Conservation (phyloP, 1,140 invertebrate genomes). For the Drosophila sproati region DNA sequence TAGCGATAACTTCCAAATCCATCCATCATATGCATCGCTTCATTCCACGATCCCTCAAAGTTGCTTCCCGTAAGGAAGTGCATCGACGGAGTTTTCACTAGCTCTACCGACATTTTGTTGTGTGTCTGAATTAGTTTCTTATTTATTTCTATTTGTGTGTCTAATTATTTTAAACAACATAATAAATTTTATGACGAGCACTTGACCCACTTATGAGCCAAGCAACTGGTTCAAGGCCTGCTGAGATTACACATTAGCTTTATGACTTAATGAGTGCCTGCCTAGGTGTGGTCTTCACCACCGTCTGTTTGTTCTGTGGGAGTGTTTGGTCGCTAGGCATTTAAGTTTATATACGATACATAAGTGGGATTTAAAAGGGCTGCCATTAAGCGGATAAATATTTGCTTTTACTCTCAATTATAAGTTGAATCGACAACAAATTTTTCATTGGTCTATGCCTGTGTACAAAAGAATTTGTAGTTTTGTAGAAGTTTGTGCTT, state of each 20-base stretch:
- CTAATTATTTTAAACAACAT: constrained; percentile 15
- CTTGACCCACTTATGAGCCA: constrained; percentile 36
- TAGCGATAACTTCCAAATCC: constrained; percentile 70
- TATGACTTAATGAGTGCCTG: constrained; percentile 71
- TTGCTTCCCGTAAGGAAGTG: constrained; percentile 62
- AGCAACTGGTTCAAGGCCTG: constrained; percentile 45
- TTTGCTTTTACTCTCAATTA: neutral
- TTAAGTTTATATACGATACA: constrained; percentile 10
- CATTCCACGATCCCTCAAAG: constrained; percentile 66
- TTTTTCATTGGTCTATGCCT: too few species aligned
- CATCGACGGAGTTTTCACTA: constrained; percentile 1
- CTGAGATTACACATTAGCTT: constrained; percentile 72
- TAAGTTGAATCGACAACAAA: neutral
- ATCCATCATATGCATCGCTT: constrained; percentile 61
- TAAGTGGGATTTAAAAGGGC: neutral
- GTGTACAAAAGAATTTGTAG: too few species aligned
- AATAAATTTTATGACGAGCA: constrained; percentile 21
- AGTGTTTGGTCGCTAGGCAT: constrained; percentile 7
- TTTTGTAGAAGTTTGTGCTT: too few species aligned
- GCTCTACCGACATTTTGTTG: neutral
- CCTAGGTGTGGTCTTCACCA: constrained; percentile 28
- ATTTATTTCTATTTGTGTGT: constrained; percentile 4
- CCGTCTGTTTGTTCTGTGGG: neutral
- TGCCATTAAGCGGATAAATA: constrained; percentile 7
- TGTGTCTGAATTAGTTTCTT: neutral